Evolutionary conservation across 2,888 invertebrate species (phyloP).

Genomic region (Metalampra italica): DNA sequence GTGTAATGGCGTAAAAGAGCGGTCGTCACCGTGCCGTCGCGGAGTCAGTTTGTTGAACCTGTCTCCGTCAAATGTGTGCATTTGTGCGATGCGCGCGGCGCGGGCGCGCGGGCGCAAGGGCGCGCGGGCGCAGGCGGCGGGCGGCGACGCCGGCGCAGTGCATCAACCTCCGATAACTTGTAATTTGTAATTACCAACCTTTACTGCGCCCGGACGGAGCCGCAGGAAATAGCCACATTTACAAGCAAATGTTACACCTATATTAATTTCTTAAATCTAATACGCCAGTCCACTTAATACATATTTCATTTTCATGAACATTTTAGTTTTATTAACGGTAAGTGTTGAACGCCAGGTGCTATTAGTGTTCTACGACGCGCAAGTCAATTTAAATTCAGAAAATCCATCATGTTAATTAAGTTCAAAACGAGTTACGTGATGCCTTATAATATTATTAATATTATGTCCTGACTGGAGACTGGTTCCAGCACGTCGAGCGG

Average conservation of each 20-base stretch:
- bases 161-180: constrained; percentile 75
- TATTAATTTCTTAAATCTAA: constrained; percentile 49
- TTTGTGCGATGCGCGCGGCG: constrained; percentile 47
- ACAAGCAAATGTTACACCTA: constrained; percentile 41
- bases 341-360: constrained; percentile 2
- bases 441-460: not conserved
- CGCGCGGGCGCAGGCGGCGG: constrained; percentile 30
- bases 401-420: not conserved
- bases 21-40: constrained; percentile 47
- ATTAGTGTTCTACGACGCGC: not conserved
- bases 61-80: constrained; percentile 64
- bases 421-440: not conserved
- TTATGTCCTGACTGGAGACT: too few species aligned
- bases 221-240: constrained; percentile 63
- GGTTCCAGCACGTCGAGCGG: too few species aligned
- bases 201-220: constrained; percentile 62
- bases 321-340: constrained; percentile 1
- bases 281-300: constrained; percentile 30
- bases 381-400: not conserved
- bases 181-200: constrained; percentile 74
- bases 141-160: too few species aligned
- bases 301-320: constrained; percentile 16
- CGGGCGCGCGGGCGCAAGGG: constrained; percentile 37
- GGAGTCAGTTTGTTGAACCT: constrained; percentile 72
- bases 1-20: constrained; percentile 59